Conservation (phyloP, 2,113 vertebrate genomes). For the Ochotona princeps region DNA sequence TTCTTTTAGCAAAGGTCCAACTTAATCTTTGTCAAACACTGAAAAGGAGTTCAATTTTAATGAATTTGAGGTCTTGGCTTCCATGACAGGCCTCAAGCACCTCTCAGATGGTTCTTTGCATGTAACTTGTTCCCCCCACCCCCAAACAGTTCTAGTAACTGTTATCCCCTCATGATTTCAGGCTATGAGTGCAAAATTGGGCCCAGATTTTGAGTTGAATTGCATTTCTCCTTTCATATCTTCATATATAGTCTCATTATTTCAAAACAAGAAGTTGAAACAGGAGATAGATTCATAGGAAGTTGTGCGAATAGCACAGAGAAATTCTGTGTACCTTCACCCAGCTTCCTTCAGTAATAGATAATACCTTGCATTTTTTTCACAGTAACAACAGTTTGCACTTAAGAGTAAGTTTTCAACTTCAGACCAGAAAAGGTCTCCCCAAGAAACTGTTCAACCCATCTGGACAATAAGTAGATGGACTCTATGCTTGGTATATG, state of each 20-base stretch:
- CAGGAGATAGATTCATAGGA: background rate
- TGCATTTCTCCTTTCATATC: background rate
- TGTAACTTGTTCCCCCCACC: background rate
- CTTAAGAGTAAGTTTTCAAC: background rate
- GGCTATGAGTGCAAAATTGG: background rate
- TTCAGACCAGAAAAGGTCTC: no score
- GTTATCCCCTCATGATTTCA: background rate
- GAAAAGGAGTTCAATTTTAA: background rate
- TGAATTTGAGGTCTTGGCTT: background rate
- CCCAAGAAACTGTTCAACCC: no score
- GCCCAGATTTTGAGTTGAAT: background rate
- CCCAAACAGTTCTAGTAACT: background rate
- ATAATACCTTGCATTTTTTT: background rate
- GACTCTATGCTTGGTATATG: no score
- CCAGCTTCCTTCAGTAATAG: background rate
- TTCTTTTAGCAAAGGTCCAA: background rate
- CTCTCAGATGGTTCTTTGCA: background rate
- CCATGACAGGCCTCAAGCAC: background rate
- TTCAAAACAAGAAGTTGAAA: conserved; percentile 14
- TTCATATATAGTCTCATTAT: conserved; percentile 16
- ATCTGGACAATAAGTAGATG: no score
- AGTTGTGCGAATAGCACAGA: conserved; percentile 30
- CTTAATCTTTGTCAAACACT: conserved; percentile 20
- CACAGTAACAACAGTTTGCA: no score
- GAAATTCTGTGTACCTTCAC: background rate